These are phyloP conservation scores for Papilio machaon DNA, from an alignment of 1,140 invertebrate species.

Conservation along the genomic window DNA sequence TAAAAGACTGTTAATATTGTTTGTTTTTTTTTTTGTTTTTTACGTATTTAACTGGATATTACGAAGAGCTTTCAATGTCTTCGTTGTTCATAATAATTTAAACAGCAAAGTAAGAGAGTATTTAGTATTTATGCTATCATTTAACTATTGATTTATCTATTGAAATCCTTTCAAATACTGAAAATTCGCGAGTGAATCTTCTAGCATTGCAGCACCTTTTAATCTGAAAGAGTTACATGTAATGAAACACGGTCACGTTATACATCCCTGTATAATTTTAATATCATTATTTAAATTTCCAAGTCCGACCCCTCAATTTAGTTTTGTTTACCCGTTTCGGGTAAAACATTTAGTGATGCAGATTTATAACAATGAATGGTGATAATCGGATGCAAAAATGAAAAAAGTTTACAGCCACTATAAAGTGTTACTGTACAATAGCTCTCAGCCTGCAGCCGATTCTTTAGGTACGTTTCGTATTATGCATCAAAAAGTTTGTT, in stretches of 20 bases:
- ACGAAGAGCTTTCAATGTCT: not conserved
- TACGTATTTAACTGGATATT: not conserved
- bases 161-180: not conserved
- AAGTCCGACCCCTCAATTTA: slow-evolving; percentile 12
- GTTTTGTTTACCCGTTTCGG: slow-evolving; percentile 36
- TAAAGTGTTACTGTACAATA: slow-evolving; percentile 6
- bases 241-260: not conserved
- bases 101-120: not conserved
- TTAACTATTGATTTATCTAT: too few species aligned
- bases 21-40: too few species aligned
- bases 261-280: not conserved
- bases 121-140: too few species aligned
- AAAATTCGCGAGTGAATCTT: not conserved
- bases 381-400: slow-evolving; percentile 17
- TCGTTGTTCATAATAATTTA: not conserved
- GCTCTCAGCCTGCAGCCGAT: slow-evolving; percentile 12
- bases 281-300: not conserved
- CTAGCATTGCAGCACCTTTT: not conserved
- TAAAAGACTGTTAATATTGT: not conserved
- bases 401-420: slow-evolving; percentile 11
- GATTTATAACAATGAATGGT: slow-evolving; percentile 21
- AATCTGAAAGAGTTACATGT: not conserved
- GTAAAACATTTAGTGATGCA: slow-evolving; percentile 25
- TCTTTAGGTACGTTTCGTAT: not conserved
- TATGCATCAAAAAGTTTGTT: too few species aligned